A percentile compares a stretch with the other conserved stretches of the same genome.
Evolutionary conservation across 2,797 vertebrate species (phyloP).

Genomic region (Pipistrellus nathusii): DNA sequence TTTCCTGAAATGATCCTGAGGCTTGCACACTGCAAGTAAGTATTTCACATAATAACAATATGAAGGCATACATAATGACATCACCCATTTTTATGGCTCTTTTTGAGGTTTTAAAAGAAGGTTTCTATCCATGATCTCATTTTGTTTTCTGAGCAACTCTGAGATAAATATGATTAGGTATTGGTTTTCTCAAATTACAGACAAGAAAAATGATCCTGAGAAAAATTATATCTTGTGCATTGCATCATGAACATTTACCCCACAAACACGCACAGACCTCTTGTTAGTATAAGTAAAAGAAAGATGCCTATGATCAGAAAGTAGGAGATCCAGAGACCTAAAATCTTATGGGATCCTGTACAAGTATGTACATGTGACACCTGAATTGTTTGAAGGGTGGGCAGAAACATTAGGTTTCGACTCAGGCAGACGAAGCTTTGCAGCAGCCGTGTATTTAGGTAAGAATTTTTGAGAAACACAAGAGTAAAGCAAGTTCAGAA

Average conservation of each 20-base stretch:
- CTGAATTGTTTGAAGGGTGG: background rate
- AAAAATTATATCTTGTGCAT: background rate
- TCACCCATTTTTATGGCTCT: constrained; percentile 5
- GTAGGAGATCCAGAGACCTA: background rate
- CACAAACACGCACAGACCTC: too few relatives aligned
- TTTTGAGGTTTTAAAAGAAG: constrained; percentile 12
- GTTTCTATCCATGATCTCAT: background rate
- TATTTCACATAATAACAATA: background rate
- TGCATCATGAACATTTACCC: background rate
- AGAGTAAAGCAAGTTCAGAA: background rate
- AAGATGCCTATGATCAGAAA: background rate
- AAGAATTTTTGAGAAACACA: background rate
- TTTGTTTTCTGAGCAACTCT: constrained; percentile 47
- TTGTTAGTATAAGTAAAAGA: background rate
- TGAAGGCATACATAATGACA: background rate
- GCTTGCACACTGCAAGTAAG: background rate
- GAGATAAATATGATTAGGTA: background rate
- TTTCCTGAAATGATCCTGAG: background rate
- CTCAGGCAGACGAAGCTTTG: background rate
- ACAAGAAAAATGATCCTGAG: background rate
- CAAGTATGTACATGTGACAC: background rate
- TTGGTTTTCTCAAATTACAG: background rate
- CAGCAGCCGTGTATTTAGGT: background rate
- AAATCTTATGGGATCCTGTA: background rate
- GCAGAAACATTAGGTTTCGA: background rate